Conservation (phyloP, 2,888 invertebrate species). For the Drosophila rellima region DNA sequence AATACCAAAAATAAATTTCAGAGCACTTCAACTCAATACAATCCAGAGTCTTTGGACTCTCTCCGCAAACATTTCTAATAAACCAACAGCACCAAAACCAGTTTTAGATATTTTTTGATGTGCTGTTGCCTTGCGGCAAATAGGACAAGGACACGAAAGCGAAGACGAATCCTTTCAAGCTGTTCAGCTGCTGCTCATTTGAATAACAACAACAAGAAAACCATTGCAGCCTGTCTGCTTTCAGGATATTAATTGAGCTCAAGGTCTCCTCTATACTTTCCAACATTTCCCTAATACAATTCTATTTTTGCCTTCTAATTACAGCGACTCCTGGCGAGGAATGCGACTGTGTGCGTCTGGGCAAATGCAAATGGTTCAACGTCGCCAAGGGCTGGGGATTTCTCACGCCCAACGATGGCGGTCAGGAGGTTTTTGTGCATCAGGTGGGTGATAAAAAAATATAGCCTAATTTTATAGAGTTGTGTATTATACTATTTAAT, state of each 20-base stretch:
- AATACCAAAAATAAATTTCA: slow-evolving; percentile 31
- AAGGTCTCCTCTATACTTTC: not conserved
- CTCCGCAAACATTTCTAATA: slow-evolving; percentile 31
- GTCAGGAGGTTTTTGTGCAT: slow-evolving; percentile 97
- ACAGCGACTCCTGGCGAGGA: slow-evolving; percentile 75
- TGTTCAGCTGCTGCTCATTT: slow-evolving; percentile 70
- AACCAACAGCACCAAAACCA: slow-evolving; percentile 36
- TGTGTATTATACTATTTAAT: too few species aligned
- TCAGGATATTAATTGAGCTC: slow-evolving; percentile 48
- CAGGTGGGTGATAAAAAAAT: slow-evolving; percentile 89
- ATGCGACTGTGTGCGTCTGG: slow-evolving; percentile 88
- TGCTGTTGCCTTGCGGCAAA: slow-evolving; percentile 68
- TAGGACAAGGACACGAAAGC: slow-evolving; percentile 76
- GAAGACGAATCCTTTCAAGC: slow-evolving; percentile 40
- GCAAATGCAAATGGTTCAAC: slow-evolving; percentile 98
- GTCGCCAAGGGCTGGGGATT: slow-evolving; percentile 98
- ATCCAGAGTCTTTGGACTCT: slow-evolving; percentile 31
- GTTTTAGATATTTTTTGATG: slow-evolving; percentile 30
- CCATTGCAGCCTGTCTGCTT: slow-evolving; percentile 35
- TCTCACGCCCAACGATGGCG: slow-evolving; percentile 95
- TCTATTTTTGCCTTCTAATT: slow-evolving; percentile 8
- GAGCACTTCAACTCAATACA: slow-evolving; percentile 38
- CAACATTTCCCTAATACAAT: not conserved
- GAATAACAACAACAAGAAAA: slow-evolving; percentile 59
- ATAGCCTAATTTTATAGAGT: too few species aligned